phyloP scores from a whole-genome alignment of 2,888 invertebrate species.

The Drosophila mayaguana region DNA sequence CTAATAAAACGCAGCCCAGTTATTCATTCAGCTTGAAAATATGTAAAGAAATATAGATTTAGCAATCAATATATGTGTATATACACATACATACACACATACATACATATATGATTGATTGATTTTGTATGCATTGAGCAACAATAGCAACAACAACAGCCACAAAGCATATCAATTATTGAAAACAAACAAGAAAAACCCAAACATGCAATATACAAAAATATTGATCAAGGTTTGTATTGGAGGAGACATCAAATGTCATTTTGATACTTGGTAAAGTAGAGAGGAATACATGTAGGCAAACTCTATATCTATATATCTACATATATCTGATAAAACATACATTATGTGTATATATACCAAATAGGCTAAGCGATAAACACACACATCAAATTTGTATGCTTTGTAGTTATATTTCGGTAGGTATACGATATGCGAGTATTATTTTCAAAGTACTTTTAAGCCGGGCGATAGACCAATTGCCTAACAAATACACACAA shows the following conservation, averaged over 20 bases:
- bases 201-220: constrained; percentile 16
- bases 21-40: constrained; percentile 27
- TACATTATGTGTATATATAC: constrained; percentile 30
- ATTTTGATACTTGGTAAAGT: constrained; percentile 64
- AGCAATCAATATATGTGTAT: constrained; percentile 1
- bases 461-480: constrained; percentile 26
- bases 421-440: constrained; percentile 47
- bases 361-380: constrained; percentile 38
- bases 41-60: constrained; percentile 30
- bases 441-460: constrained; percentile 26
- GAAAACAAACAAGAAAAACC: constrained; percentile 14
- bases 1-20: constrained; percentile 17
- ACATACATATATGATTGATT: constrained; percentile 43
- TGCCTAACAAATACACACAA: constrained; percentile 29
- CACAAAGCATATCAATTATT: constrained; percentile 34
- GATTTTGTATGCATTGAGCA: constrained; percentile 52
- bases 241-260: constrained; percentile 52
- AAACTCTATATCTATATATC: constrained; percentile 15
- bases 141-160: constrained; percentile 36
- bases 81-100: not conserved
- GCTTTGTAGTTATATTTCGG: constrained; percentile 47
- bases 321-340: constrained; percentile 17
- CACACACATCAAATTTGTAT: constrained; percentile 18
- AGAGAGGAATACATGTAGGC: constrained; percentile 52
- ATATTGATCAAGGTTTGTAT: constrained; percentile 60